Base-by-base conservation (phyloP, 2,888 invertebrate genomes). In the Luperina nickerlii region DNA sequence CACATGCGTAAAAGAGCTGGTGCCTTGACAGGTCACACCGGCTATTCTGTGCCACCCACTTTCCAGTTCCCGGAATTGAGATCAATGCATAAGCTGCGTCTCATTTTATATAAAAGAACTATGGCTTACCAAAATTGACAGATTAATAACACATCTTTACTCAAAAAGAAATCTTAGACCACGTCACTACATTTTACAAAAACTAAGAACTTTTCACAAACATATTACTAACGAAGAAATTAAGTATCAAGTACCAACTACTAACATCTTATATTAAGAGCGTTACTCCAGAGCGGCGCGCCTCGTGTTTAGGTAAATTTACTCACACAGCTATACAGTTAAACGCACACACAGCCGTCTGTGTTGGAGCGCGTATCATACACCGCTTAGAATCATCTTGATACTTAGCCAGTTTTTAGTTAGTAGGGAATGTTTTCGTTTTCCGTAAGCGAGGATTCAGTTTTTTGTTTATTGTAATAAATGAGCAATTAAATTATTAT, bases 1-100 rank as follows among this genome's bases (percentile, higher is more conserved):
- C 75, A 67, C 87, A 87, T 84, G 84, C 84, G 84, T 63, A 62
- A 20, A 70, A 57, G 65, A 51, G n/a, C 38, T 72, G 18, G 27
- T 38, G 20, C 20, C 38, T 76, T 68, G 45, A 7, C 66, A n/a
- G 60, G 67, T 84, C 60, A n/a, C 24, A 15, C 13, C 67, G 62
- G 72, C 63, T 66, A 79, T 70, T 63, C 60, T 65, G 42, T 32
- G 45, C 48, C 60, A 32, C 51, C 74, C 32, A 60, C 24, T 45
- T 63, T 57, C 57, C 24, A 74, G 54, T 74, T 77, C 76, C 27
- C 57, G 6, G 57, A 66, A 79, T 51, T 18, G 18, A 65, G 32
- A 66, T 48, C 74, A 54, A n/a, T 60, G n/a, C 45, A 27, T 62
- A 15, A 54, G 32, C 45, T 32, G 32, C 51, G 20, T 15, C 24